phyloP scores from a whole-genome alignment of 2,797 vertebrate genomes.

The Poeciliopsis paucimaculata region DNA sequence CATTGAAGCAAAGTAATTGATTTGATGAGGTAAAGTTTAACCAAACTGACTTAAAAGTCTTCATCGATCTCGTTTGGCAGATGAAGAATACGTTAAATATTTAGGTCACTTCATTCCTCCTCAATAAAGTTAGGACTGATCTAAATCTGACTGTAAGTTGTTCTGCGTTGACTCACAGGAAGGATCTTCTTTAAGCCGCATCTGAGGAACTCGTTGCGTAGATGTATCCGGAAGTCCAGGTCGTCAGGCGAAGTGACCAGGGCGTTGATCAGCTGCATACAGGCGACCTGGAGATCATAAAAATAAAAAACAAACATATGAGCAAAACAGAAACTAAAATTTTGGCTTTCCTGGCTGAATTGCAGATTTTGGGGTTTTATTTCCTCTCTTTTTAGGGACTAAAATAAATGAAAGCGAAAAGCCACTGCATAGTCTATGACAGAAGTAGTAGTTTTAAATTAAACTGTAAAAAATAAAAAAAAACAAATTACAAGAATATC shows the following conservation, averaged over 20 bases:
- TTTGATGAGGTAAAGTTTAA: neutral
- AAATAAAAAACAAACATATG: slow-evolving; percentile 16
- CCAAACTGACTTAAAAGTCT: neutral
- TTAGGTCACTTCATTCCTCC: neutral
- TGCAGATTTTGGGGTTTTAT: neutral
- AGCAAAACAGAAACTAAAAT: neutral
- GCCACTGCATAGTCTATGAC: neutral
- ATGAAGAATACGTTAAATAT: neutral
- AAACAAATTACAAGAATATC: neutral
- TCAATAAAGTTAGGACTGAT: neutral
- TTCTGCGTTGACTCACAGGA: slow-evolving; percentile 85
- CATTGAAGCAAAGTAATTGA: neutral
- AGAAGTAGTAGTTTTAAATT: neutral
- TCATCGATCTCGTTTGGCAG: neutral
- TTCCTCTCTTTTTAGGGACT: neutral
- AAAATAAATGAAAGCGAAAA: neutral
- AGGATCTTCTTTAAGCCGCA: slow-evolving; percentile 94
- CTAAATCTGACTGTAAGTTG: neutral
- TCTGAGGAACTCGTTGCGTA: slow-evolving; percentile 95
- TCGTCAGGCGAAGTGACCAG: slow-evolving; percentile 96
- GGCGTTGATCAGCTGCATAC: slow-evolving; percentile 99
- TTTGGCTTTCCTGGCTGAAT: neutral
- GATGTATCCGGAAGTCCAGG: slow-evolving; percentile 98
- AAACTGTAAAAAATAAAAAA: neutral
- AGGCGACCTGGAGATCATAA: slow-evolving; percentile 85